These are phyloP conservation scores for Drosophila sproati DNA, from an alignment of 1,140 invertebrate genomes.

Conservation along the genomic window DNA sequence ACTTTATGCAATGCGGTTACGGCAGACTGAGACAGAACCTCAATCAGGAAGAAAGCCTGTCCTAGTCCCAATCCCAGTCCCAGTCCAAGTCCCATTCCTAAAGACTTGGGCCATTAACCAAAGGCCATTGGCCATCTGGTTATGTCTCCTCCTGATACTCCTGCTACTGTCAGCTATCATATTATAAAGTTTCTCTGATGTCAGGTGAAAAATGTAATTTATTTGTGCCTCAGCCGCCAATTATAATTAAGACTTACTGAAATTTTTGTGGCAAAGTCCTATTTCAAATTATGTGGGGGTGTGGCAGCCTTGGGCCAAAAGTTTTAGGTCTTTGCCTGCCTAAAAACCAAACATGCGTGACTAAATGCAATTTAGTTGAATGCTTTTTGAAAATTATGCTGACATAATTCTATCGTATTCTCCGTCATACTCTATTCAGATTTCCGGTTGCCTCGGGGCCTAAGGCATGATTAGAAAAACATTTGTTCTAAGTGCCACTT, in stretches of 20 bases:
- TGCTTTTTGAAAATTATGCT: constrained; percentile 67
- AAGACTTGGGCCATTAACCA: constrained; percentile 67
- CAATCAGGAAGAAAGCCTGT: constrained; percentile 8
- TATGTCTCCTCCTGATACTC: constrained; percentile 8
- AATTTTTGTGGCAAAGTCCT: constrained; percentile 11
- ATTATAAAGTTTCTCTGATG: constrained; percentile 41
- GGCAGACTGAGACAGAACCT: constrained; percentile 28
- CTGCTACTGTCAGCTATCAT: constrained; percentile 47
- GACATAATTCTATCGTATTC: constrained; percentile 63
- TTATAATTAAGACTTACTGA: constrained; percentile 8
- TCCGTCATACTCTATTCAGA: constrained; percentile 40
- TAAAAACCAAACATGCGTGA: constrained; percentile 75
- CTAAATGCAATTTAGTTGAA: constrained; percentile 65
- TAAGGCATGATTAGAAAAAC: constrained; percentile 27
- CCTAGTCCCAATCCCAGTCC: neutral
- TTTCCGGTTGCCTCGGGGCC: constrained; percentile 21
- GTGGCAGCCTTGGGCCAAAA: constrained; percentile 45
- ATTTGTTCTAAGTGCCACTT: constrained; percentile 41
- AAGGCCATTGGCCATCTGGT: constrained; percentile 50
- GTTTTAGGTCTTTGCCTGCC: constrained; percentile 19
- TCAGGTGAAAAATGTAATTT: constrained; percentile 52
- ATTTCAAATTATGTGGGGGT: constrained; percentile 22
- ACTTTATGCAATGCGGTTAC: constrained; percentile 76
- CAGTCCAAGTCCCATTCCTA: neutral
- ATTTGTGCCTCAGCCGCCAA: constrained; percentile 31